Evolutionary conservation across 2,888 invertebrate species (phyloP).

Genomic region (Eutolmus rufibarbis): DNA sequence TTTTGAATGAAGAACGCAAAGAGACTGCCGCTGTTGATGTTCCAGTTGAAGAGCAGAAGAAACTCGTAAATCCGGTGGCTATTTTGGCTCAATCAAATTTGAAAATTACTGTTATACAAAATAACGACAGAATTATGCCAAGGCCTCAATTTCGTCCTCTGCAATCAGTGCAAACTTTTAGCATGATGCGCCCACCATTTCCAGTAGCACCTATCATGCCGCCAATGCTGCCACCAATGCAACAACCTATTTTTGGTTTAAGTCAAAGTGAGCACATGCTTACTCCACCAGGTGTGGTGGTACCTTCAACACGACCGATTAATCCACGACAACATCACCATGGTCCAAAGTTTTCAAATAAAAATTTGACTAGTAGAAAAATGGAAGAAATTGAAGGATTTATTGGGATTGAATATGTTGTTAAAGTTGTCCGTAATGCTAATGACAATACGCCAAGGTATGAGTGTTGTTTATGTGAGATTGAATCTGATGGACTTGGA

Average conservation of each 20-base stretch:
- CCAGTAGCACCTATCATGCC: neutral
- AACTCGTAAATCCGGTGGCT: conserved; percentile 34
- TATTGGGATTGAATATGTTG: conserved; percentile 78
- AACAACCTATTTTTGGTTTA: neutral
- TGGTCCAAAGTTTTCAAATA: conserved; percentile 21
- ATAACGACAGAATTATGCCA: neutral
- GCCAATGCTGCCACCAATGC: neutral
- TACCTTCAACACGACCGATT: neutral
- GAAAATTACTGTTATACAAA: neutral
- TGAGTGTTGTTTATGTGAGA: conserved; percentile 78
- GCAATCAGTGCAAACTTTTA: neutral
- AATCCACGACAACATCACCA: neutral
- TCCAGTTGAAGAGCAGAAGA: neutral
- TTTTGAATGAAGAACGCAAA: neutral
- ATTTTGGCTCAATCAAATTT: conserved; percentile 40
- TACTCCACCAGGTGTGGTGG: conserved; percentile 14
- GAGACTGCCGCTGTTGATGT: neutral
- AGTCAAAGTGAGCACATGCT: neutral
- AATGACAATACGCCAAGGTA: conserved; percentile 73
- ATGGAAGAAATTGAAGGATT: conserved; percentile 56
- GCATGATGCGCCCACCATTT: neutral
- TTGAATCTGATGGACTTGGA: conserved; percentile 77
- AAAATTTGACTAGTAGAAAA: neutral
- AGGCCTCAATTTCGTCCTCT: neutral
- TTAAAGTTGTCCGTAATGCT: conserved; percentile 74